Percentiles rank a stretch among this genome's conserved stretches.
Conservation (phyloP, 1,140 invertebrate species). For the Penaeus indicus region DNA sequence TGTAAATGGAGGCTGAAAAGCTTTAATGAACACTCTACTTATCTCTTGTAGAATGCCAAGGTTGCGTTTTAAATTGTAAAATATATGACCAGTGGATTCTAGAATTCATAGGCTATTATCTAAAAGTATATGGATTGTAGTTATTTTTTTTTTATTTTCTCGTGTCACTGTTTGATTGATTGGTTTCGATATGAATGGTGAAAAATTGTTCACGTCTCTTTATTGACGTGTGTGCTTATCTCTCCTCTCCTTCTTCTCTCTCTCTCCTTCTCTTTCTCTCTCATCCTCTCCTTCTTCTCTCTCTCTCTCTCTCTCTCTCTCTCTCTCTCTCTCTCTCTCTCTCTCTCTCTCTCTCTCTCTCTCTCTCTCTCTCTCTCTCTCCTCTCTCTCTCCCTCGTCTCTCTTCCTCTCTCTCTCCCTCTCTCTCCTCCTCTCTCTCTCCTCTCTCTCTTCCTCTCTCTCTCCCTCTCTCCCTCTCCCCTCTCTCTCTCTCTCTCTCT, state of each 20-base stretch:
- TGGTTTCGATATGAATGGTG: too few species aligned
- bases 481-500: neutral
- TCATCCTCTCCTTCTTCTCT: neutral
- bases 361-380: neutral
- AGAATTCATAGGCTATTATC: too few species aligned
- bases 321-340: neutral
- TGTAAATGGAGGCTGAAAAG: too few species aligned
- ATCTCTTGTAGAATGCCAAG: too few species aligned
- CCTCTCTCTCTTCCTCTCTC: neutral
- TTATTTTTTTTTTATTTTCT: too few species aligned
- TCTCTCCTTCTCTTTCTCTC: neutral
- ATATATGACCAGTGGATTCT: too few species aligned
- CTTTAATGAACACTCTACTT: too few species aligned
- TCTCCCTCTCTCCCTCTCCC: neutral
- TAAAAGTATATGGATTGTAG: too few species aligned
- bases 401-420: neutral
- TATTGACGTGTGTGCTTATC: neutral
- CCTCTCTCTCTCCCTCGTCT: conserved; percentile 10
- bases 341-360: neutral
- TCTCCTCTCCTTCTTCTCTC: neutral
- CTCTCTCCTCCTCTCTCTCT: neutral
- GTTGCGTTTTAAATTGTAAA: too few species aligned
- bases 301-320: neutral
- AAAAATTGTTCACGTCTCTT: too few species aligned
- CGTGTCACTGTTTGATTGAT: too few species aligned